Percentiles rank a stretch among this genome's conserved stretches.
phyloP scores from a whole-genome alignment of 2,113 vertebrate genomes.

The Trematomus loennbergii region DNA sequence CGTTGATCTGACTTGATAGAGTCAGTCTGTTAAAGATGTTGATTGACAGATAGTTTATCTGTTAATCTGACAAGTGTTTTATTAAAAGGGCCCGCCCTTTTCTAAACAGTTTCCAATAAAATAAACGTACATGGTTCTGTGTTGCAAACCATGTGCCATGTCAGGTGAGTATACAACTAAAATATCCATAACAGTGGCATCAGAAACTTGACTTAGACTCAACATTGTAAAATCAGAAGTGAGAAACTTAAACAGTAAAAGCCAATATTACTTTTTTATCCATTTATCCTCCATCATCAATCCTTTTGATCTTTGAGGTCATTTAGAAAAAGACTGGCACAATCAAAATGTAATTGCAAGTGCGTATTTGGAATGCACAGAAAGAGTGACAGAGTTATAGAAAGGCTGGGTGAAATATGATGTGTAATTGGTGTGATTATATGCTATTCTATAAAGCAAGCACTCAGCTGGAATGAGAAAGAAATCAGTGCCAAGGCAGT shows the following conservation, averaged over 20 bases:
- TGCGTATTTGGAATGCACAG: constrained; percentile 12
- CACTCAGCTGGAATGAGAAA: constrained; percentile 7
- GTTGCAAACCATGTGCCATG: too few relatives aligned
- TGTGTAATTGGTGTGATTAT: constrained; percentile 30
- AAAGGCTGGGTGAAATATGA: constrained; percentile 22
- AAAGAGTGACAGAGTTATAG: constrained; percentile 6
- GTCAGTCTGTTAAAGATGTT: too few relatives aligned
- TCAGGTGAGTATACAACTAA: too few relatives aligned
- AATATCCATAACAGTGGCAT: neutral
- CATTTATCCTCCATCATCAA: constrained; percentile 17
- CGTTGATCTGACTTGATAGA: too few relatives aligned
- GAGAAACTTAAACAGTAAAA: neutral
- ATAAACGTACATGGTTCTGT: too few relatives aligned
- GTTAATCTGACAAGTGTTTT: too few relatives aligned
- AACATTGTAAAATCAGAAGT: neutral
- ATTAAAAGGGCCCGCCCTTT: too few relatives aligned
- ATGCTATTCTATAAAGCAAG: constrained; percentile 10
- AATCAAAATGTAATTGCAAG: neutral
- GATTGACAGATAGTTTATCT: too few relatives aligned
- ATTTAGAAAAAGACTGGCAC: neutral
- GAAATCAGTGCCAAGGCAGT: neutral
- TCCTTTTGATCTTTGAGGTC: neutral
- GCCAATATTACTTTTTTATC: neutral
- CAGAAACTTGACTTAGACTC: too few relatives aligned
- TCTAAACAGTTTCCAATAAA: too few relatives aligned